phyloP scores from a whole-genome alignment of 2,113 vertebrate species.

The Datnioides undecimradiatus region DNA sequence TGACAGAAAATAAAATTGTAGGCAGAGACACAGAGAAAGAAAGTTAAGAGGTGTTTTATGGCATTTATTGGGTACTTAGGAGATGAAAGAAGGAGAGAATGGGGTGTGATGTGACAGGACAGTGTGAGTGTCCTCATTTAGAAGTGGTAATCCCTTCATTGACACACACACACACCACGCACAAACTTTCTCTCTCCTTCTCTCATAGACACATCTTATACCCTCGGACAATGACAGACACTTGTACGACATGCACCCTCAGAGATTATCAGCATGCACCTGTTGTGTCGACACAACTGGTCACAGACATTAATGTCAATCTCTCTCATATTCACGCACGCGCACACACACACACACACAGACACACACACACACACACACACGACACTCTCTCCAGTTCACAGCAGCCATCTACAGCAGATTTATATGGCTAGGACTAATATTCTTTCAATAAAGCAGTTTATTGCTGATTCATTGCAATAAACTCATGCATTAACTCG shows the following conservation, averaged over 20 bases:
- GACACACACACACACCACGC: constrained; percentile 4
- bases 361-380: constrained; percentile 7
- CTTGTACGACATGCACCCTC: no score
- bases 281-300: constrained; percentile 29
- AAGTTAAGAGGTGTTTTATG: neutral
- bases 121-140: constrained; percentile 65
- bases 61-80: neutral
- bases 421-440: neutral
- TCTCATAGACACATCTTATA: neutral
- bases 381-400: neutral
- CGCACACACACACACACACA: constrained; percentile 8
- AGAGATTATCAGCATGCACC: constrained; percentile 28
- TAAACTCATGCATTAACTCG: neutral
- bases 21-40: neutral
- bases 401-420: neutral
- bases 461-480: constrained; percentile 11
- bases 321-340: no score
- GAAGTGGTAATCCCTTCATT: constrained; percentile 55
- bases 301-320: constrained; percentile 42
- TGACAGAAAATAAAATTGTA: neutral
- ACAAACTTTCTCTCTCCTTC: neutral
- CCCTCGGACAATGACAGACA: neutral
- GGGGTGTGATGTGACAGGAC: constrained; percentile 35
- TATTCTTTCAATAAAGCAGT: neutral
- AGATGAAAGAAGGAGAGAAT: constrained; percentile 19